Evolutionary conservation across 2,797 vertebrate genomes (phyloP), one percentile per base, ranked within the genome.

Genomic region (Falco berigora): DNA sequence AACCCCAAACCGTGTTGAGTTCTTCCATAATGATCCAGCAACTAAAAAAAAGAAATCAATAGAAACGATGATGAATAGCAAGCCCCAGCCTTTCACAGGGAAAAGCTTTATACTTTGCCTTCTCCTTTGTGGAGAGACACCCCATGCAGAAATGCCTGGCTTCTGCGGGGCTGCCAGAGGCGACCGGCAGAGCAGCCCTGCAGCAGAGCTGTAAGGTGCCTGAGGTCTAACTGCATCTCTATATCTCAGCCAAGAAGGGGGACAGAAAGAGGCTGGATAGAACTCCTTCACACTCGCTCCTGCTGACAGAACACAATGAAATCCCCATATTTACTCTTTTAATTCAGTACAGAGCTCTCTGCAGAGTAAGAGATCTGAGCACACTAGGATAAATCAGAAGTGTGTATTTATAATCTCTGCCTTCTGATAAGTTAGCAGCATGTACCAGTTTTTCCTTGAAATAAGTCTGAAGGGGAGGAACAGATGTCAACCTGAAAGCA

Each of bases 401-500:
- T 17, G 17, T 75, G 0, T 90, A 94, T 96, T 96, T 94, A 93
- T 91, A 94, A 94, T 82, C 67, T 61, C 38, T 86, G 73, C 42
- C 67, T 91, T 87, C 79, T 87, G 49, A 38, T 77, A 90, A 90
- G 23, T 73, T 50, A 95, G 80, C 85, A 94, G 62, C 87, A 73
- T 68, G 50, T 92, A 92, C 66, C 38, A 20, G 79, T 22, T 95
- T 69, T 80, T 62, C 78, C 79, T 32, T 84, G 75, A 94, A 96
- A 69, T 89, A 93, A 49, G 58, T 85, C 73, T 88, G 83, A 92
- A 95, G 58, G n/a, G 59, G 50, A 94, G 73, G 62, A 94, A 93
- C 56, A 96, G 77, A 55, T 88, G 92, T 69, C 81, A 94, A 27
- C 47, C 47, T 85, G 82, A 76, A 79, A 92, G 71, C 21, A 5